A percentile compares a stretch with the other conserved stretches of the same genome.
Conservation (phyloP, 1,140 invertebrate genomes). For the Brevipalpus yothersi region DNA sequence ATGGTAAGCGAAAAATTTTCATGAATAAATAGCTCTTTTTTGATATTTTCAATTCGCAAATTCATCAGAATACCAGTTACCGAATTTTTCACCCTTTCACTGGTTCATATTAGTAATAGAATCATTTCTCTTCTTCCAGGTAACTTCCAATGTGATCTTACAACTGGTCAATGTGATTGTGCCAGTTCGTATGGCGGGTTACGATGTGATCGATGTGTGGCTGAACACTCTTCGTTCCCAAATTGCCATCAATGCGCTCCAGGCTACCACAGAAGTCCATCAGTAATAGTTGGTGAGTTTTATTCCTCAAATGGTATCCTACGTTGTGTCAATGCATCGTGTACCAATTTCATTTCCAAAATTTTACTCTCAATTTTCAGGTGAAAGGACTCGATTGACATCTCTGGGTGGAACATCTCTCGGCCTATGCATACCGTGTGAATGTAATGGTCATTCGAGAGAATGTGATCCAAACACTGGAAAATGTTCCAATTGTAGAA, state of each 20-base stretch:
- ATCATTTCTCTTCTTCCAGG: neutral
- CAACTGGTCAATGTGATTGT: slow-evolving; percentile 60
- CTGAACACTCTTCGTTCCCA: slow-evolving; percentile 69
- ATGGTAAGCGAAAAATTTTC: no score
- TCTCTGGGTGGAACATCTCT: slow-evolving; percentile 46
- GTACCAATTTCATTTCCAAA: neutral
- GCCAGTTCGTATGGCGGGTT: slow-evolving; percentile 61
- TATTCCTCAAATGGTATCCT: no score
- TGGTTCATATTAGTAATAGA: no score
- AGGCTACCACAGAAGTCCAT: slow-evolving; percentile 44
- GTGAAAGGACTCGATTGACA: no score
- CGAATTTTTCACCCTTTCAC: no score
- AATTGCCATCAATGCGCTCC: slow-evolving; percentile 59
- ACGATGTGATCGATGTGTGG: slow-evolving; percentile 56
- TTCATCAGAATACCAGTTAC: no score
- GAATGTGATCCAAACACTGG: slow-evolving; percentile 79
- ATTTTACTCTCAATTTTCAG: no score
- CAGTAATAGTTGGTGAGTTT: no score
- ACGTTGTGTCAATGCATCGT: neutral
- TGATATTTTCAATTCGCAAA: no score
- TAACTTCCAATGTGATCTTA: slow-evolving; percentile 60
- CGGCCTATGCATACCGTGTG: slow-evolving; percentile 71
- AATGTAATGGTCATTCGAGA: slow-evolving; percentile 57
- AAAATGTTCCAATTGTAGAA: slow-evolving; percentile 58
- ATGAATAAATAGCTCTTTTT: no score